Conservation (phyloP, 2,888 invertebrate species). For the Willowsia nigromaculata region DNA sequence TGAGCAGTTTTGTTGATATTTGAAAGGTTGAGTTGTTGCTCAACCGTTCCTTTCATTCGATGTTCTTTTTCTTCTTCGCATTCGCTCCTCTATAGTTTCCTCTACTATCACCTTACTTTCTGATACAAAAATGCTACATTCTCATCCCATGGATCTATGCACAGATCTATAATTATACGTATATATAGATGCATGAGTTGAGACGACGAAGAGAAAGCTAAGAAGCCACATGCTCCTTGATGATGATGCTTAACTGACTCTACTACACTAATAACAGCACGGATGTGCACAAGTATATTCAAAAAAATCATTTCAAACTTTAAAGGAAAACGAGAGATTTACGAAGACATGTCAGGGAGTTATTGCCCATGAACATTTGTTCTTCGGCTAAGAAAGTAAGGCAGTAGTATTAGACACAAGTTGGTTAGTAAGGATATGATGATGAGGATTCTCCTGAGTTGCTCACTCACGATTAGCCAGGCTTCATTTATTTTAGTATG, state of each 20-base stretch:
- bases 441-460: conserved; percentile 18
- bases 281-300: background rate
- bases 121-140: background rate
- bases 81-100: background rate
- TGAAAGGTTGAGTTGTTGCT: conserved; percentile 59
- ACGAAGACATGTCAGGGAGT: conserved; percentile 61
- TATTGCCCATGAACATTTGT: conserved; percentile 55
- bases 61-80: background rate
- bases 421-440: conserved; percentile 32
- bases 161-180: background rate
- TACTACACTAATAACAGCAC: background rate
- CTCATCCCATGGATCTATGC: background rate
- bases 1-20: conserved; percentile 46
- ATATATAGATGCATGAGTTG: background rate
- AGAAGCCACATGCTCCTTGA: conserved; percentile 31
- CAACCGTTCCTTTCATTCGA: conserved; percentile 19
- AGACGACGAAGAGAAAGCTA: background rate
- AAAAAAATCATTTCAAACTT: conserved; percentile 44
- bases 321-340: conserved; percentile 57
- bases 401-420: conserved; percentile 14
- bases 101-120: background rate
- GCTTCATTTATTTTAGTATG: conserved; percentile 60
- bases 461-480: conserved; percentile 51
- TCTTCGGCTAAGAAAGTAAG: conserved; percentile 18
- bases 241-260: background rate